phyloP scores from a whole-genome alignment of 2,113 vertebrate species.

The Boleophthalmus pectinirostris region DNA sequence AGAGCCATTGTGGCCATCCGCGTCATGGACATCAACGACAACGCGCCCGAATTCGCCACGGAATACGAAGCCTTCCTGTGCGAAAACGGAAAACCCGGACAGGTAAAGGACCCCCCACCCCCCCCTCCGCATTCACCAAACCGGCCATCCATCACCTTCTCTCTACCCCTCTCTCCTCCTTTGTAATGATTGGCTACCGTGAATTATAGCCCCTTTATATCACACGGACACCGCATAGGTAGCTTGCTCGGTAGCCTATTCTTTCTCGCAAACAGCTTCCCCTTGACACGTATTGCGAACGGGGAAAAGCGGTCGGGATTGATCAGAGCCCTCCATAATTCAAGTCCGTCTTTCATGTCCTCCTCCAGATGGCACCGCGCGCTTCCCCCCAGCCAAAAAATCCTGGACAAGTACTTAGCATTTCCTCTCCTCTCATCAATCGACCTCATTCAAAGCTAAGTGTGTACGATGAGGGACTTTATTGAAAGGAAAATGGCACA shows the following conservation, averaged over 20 bases:
- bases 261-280: slow-evolving; percentile 46
- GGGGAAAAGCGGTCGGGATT: slow-evolving; percentile 66
- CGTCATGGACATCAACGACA: slow-evolving; percentile 98
- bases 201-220: slow-evolving; percentile 76
- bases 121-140: slow-evolving; percentile 53
- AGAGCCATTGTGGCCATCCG: slow-evolving; percentile 92
- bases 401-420: slow-evolving; percentile 67
- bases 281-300: slow-evolving; percentile 46
- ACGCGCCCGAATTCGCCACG: slow-evolving; percentile 93
- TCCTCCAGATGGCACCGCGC: slow-evolving; percentile 74
- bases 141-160: slow-evolving; percentile 35
- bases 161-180: slow-evolving; percentile 37
- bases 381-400: slow-evolving; percentile 62
- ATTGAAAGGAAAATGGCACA: slow-evolving; percentile 42
- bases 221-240: slow-evolving; percentile 60
- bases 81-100: slow-evolving; percentile 96
- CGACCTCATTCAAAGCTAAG: slow-evolving; percentile 59
- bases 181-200: slow-evolving; percentile 66
- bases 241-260: slow-evolving; percentile 40
- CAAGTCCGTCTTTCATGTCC: slow-evolving; percentile 72
- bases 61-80: slow-evolving; percentile 95
- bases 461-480: slow-evolving; percentile 51
- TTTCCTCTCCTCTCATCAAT: slow-evolving; percentile 68
- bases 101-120: slow-evolving; percentile 77
- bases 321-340: slow-evolving; percentile 75